A percentile compares a stretch with the other conserved stretches of the same genome.
Evolutionary conservation across 2,888 invertebrate genomes (phyloP).

Genomic region (Mylabris sibirica): DNA sequence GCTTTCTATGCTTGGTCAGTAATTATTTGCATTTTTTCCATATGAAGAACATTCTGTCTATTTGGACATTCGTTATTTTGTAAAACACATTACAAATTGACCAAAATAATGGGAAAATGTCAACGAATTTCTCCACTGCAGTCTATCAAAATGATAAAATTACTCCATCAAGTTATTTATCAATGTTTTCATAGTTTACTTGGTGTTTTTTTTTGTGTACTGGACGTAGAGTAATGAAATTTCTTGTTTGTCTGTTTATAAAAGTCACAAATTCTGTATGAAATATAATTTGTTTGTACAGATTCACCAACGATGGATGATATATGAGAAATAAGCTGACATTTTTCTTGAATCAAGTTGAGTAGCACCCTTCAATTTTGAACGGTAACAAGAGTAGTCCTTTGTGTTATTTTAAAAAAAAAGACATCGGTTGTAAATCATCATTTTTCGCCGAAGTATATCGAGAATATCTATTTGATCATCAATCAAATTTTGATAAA

Average conservation of each 20-base stretch:
- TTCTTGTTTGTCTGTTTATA: too few species aligned
- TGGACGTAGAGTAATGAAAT: too few species aligned
- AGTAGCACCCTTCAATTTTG: not conserved
- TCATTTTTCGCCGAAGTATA: not conserved
- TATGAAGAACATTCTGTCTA: too few species aligned
- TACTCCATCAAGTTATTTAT: not conserved
- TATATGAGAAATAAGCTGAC: too few species aligned
- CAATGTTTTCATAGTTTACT: not conserved
- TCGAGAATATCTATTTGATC: not conserved
- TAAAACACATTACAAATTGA: too few species aligned
- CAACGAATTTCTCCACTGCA: not conserved
- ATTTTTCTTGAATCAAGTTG: not conserved
- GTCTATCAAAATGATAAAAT: not conserved
- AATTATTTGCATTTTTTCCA: too few species aligned
- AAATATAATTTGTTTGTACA: too few species aligned
- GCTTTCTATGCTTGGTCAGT: too few species aligned
- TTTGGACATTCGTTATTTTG: too few species aligned
- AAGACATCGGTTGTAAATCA: not conserved
- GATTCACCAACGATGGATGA: too few species aligned
- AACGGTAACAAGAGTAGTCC: not conserved
- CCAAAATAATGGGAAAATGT: not conserved
- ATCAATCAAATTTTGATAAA: conserved; percentile 9
- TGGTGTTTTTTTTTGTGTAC: too few species aligned
- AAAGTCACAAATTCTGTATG: too few species aligned
- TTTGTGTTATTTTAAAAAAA: not conserved